Conservation (phyloP, 2,797 vertebrate genomes). For the Poeciliopsis gracilis region DNA sequence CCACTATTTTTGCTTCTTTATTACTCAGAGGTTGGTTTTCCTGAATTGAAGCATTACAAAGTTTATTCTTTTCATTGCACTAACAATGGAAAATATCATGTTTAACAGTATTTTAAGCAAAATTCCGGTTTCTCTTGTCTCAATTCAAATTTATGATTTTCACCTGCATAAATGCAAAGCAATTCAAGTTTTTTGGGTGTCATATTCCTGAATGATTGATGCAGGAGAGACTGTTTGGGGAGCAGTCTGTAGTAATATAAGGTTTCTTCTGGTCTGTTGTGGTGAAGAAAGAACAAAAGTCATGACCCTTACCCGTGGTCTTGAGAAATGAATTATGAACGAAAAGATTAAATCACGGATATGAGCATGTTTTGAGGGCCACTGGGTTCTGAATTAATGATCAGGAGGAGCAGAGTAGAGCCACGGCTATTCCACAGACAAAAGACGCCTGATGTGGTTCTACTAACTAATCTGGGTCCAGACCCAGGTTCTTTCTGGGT, state of each 20-base stretch:
- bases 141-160: neutral
- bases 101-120: neutral
- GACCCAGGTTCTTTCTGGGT: too few species aligned
- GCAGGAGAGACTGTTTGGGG: neutral
- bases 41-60: neutral
- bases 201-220: too few species aligned
- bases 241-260: neutral
- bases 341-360: neutral
- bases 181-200: neutral
- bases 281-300: neutral
- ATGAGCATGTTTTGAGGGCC: neutral
- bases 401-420: neutral
- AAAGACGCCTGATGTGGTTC: neutral
- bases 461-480: neutral
- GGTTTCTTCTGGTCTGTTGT: neutral
- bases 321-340: neutral
- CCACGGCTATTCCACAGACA: neutral
- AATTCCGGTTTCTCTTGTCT: neutral
- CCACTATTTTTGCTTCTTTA: neutral
- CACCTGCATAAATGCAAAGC: neutral
- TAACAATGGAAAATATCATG: neutral
- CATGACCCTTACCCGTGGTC: neutral
- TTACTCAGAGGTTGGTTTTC: neutral
- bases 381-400: neutral
- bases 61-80: neutral